Evolutionary conservation across 2,797 vertebrate genomes (phyloP), one percentile per base, ranked within the genome.

Genomic region (Hafferia zeledoni): DNA sequence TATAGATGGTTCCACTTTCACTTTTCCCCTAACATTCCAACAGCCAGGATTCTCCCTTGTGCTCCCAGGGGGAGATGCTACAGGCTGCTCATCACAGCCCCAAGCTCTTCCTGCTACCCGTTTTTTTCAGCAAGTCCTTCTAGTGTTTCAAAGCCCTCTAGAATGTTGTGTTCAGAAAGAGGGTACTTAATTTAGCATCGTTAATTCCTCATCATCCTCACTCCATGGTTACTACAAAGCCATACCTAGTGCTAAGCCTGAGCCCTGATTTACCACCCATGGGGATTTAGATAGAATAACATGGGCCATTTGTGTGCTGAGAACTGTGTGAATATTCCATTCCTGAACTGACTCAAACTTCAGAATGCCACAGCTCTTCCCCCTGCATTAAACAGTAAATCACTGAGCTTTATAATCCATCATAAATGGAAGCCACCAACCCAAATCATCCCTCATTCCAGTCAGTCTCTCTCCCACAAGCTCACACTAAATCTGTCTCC

Each of bases 321-420:
- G 53, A 77, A 52, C 53, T 27, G 37, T 17, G 60, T n/a, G 46
- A 91, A 85, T 91, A 77, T 87, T 87, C 92, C 59, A 88, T 83
- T 43, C 41, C 28, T 23, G 75, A 19, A 20, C 65, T 39, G 28
- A 91, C 69, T 69, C 79, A 91, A 89, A 91, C 61, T 87, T 28
- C 24, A 52, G 55, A 78, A 78, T 52, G 49, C 47, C 78, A 78
- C 57, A 59, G 65, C 19, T 75, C 79, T 81, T 61, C 72, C 37
- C 20, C 24, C 35, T 81, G 79, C 47, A 65, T 86, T 91, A 86
- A 93, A 82, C 0, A 92, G 61, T 78, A 93, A 94, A 93, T 88
- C 52, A 93, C 2, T 65, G 82, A 43, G 77, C 46, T 96, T 89
- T 88, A 83, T 86, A 92, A 85, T 85, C 84, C 68, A 64, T 87